These are phyloP conservation scores for Bambusicola thoracicus DNA, from an alignment of 2,113 vertebrate genomes.

Conservation along the genomic window DNA sequence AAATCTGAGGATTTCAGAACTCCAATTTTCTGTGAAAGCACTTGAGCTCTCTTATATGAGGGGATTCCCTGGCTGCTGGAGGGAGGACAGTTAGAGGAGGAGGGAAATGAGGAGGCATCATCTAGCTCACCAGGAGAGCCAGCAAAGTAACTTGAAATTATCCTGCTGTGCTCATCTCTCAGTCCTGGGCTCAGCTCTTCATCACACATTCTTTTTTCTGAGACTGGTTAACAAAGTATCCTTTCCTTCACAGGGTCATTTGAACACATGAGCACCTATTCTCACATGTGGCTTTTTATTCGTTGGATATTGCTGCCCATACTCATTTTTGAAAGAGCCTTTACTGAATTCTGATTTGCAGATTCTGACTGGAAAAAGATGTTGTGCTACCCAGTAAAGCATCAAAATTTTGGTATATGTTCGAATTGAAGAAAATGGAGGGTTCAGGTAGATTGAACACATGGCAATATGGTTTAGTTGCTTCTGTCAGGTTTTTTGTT, in stretches of 20 bases:
- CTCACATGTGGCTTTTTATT: background rate
- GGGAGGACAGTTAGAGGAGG: background rate
- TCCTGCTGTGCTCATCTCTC: background rate
- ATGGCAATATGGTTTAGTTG: background rate
- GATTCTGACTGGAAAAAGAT: background rate
- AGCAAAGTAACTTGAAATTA: background rate
- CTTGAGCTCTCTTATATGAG: fast-evolving
- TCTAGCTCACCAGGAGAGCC: background rate
- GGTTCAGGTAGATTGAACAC: background rate
- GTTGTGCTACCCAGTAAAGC: background rate
- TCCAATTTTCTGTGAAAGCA: background rate
- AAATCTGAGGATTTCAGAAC: background rate
- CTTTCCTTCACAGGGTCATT: background rate
- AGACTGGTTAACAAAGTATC: background rate
- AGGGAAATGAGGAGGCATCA: fast-evolving
- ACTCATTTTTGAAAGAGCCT: background rate
- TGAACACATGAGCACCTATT: fast-evolving
- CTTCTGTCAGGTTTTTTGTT: background rate
- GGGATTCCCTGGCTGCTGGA: fast-evolving
- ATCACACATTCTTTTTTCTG: background rate
- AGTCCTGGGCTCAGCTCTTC: background rate
- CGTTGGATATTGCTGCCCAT: fast-evolving
- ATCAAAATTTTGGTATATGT: fast-evolving
- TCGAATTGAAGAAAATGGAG: background rate
- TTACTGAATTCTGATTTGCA: background rate